Percentiles rank a stretch among this genome's conserved stretches.
Evolutionary conservation across 2,113 vertebrate genomes (phyloP).

Genomic region (Sebastes fasciatus): DNA sequence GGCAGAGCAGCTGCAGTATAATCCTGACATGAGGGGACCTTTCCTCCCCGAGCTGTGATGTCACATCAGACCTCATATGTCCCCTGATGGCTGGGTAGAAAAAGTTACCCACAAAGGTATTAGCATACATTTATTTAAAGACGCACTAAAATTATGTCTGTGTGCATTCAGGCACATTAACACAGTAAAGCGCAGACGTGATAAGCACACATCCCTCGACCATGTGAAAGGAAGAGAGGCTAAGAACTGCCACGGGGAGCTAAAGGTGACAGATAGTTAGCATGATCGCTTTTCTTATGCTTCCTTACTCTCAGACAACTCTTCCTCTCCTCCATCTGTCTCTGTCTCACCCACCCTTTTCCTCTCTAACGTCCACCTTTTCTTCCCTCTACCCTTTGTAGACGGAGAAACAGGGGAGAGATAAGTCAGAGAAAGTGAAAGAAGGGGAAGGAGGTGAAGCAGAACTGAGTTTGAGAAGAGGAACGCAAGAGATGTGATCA

Average conservation of each 20-base stretch:
- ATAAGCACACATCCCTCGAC: constrained; percentile 7
- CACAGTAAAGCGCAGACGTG: constrained; percentile 7
- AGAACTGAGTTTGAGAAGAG: no score
- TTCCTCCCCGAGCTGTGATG: constrained; percentile 9
- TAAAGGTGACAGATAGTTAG: constrained; percentile 69
- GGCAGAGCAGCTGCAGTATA: constrained; percentile 17
- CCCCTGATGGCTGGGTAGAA: constrained; percentile 3
- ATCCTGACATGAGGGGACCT: constrained; percentile 13
- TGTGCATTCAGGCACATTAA: constrained; percentile 30
- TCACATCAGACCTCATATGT: constrained; percentile 5
- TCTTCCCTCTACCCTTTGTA: constrained; percentile 10
- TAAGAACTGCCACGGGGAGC: constrained; percentile 19
- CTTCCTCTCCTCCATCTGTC: constrained; percentile 30
- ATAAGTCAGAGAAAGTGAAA: not conserved
- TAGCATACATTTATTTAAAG: not conserved
- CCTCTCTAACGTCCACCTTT: not conserved
- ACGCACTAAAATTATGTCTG: not conserved
- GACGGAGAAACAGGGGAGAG: not conserved
- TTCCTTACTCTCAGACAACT: constrained; percentile 43
- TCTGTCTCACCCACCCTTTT: not conserved
- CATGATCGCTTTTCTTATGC: constrained; percentile 56
- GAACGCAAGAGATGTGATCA: constrained; percentile 19
- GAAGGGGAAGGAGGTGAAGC: not conserved
- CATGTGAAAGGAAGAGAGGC: constrained; percentile 34
- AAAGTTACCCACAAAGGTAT: no score